A percentile compares a stretch with the other conserved stretches of the same genome.
phyloP scores from a whole-genome alignment of 2,797 vertebrate species.

The Australoheros facetus region DNA sequence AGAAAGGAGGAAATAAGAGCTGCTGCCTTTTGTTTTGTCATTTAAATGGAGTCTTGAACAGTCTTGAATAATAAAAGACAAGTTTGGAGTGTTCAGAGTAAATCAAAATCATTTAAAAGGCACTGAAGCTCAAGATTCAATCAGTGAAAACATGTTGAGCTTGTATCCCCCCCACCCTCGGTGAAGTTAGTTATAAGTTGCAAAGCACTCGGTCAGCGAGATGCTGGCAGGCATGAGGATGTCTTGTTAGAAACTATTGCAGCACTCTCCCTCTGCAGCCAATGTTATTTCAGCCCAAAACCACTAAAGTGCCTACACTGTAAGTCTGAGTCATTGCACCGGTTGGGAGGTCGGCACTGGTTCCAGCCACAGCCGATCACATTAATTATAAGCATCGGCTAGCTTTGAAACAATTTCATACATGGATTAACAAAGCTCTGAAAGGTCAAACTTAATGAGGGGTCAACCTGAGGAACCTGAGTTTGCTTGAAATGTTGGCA shows the following conservation, averaged over 20 bases:
- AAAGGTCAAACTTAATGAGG: constrained; percentile 73
- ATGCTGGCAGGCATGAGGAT: constrained; percentile 37
- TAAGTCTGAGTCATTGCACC: constrained; percentile 62
- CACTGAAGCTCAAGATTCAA: constrained; percentile 2
- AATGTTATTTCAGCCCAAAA: constrained; percentile 53
- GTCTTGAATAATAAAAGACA: not conserved
- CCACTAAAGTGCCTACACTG: constrained; percentile 36
- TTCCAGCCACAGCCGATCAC: constrained; percentile 60
- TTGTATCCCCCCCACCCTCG: not conserved
- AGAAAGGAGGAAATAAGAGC: not conserved
- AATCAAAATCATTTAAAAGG: constrained; percentile 6
- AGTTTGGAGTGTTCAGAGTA: not conserved
- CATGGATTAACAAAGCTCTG: constrained; percentile 71
- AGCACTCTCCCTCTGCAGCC: constrained; percentile 32
- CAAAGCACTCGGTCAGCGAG: constrained; percentile 11
- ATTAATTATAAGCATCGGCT: constrained; percentile 68
- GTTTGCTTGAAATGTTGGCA: constrained; percentile 50
- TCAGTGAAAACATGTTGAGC: constrained; percentile 8
- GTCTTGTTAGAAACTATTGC: constrained; percentile 44
- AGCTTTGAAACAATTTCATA: constrained; percentile 80
- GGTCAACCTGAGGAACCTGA: constrained; percentile 63
- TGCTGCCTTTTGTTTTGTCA: not conserved
- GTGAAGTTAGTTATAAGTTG: constrained; percentile 10
- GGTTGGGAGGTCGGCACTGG: constrained; percentile 53
- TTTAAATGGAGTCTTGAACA: not conserved